Evolutionary conservation across 2,797 vertebrate species (phyloP).

Genomic region (Champsocephalus esox): DNA sequence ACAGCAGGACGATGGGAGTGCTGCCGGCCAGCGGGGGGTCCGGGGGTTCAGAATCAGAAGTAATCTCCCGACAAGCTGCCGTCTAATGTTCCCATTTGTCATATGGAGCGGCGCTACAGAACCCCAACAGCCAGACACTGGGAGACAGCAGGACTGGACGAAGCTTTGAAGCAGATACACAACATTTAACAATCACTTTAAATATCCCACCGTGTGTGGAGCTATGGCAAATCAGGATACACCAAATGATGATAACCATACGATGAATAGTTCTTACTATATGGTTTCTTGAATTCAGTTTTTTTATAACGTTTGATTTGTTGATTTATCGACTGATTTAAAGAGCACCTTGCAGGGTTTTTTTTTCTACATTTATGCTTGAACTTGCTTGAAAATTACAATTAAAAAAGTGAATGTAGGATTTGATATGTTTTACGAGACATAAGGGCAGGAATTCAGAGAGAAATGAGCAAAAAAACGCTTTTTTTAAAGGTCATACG

Average conservation of each 20-base stretch:
- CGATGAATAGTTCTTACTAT: background rate
- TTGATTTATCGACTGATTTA: too few relatives aligned
- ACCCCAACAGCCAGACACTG: background rate
- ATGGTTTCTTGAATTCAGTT: too few relatives aligned
- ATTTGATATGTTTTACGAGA: too few relatives aligned
- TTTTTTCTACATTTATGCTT: too few relatives aligned
- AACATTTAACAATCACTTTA: background rate
- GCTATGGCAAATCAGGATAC: background rate
- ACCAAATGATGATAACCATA: background rate
- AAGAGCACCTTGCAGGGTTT: too few relatives aligned
- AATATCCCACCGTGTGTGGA: background rate
- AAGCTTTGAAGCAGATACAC: background rate
- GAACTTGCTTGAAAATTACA: too few relatives aligned
- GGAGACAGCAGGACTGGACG: background rate
- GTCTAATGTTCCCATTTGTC: constrained; percentile 62
- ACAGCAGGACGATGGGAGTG: constrained; percentile 51
- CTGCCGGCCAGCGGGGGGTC: constrained; percentile 37
- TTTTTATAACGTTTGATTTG: too few relatives aligned
- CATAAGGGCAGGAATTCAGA: too few relatives aligned
- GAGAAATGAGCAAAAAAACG: too few relatives aligned
- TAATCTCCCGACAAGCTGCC: constrained; percentile 65
- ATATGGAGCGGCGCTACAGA: constrained; percentile 19
- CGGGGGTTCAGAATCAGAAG: constrained; percentile 46
- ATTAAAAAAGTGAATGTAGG: too few relatives aligned
- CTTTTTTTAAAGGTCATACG: too few relatives aligned